Base-by-base conservation (phyloP, 2,113 vertebrate species). In the Elephantulus edwardii region DNA sequence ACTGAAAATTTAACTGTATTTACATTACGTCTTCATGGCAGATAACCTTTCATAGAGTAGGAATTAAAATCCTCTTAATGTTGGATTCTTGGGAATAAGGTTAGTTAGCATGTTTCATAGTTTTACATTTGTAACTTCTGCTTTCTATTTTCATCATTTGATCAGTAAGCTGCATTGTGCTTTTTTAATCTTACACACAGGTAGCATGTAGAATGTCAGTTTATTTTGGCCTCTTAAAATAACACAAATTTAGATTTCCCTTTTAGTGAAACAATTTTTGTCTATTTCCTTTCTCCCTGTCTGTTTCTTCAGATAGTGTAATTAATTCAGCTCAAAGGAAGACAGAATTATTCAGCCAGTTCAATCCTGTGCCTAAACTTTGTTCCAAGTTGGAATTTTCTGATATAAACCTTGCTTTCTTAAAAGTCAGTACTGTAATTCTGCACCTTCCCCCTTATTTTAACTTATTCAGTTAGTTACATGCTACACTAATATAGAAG, bases 211-310 rank as follows among this genome's bases (percentile, higher is more conserved):
- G 62, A 22, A 44, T 71, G 26, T 86, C 9, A 66, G 14, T 64
- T 85, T 46, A 64, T 35, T 83, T 95, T 40, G 56, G 24, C 44
- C 38, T 94, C 33, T 54, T 86, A 86, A 88, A 86, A 71, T 89
- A 71, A 64, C 30, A 58, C 30, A 92, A 19, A 68, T 70, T 6
- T 60, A 66, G n/a, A 85, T 4, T 92, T 88, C 35, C 35, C n/a
- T 85, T 85, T 66, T 81, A 72, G 72, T 71, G 71, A 22, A 83
- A 62, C 26, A 38, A 26, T 68, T 77, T 82, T 82, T 94, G 26
- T 77, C 64, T 72, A 14, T 79, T 83, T 90, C 16, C 75, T 80
- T 44, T 90, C n/a, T n/a, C 26, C 56, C 16, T 40, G 19, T 75
- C 78, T 72, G 75, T 68, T 20, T 24, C 54, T 86, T 93, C 22